Evolutionary conservation across 2,113 vertebrate genomes (phyloP), one percentile per base, ranked within the genome.

Genomic region (Oenanthe oenanthe): DNA sequence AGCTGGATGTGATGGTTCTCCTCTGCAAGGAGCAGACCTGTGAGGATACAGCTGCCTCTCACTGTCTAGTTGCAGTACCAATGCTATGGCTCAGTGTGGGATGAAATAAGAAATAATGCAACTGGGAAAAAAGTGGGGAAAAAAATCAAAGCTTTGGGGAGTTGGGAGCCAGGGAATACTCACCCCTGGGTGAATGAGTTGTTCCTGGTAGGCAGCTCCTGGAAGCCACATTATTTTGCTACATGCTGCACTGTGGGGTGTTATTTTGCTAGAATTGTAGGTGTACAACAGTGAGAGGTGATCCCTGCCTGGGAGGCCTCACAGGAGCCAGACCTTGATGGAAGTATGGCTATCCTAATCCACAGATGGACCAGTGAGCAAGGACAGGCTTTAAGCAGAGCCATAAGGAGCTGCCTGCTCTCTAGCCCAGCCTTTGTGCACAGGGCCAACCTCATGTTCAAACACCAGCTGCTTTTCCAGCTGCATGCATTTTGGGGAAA

Each of bases 211-310:
- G 36, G 11, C 36, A 75, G 29, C 40, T 76, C 21, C 42, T 19
- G 21, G 47, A 79, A 80, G 34, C 12, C 19, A 9, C 0, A 0
- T 31, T 86, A 9, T 58, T 83, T 80, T 58, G 60, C 2, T 2
- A 31, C 0, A 0, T 50, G 36, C 48, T 58, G n/a, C 1, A 1
- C 22, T 2, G 0, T 48, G 45, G 26, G 28, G 34, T 14, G 7
- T 32, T 47, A 20, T 36, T 83, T 66, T 71, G 28, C 42, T 71
- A 11, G 40, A 73, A 58, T 4, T 67, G 36, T 57, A 18, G 11
- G 10, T 43, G n/a, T 90, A 28, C 26, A 17, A 7, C 0, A 4
- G 29, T 29, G 38, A 73, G 87, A 79, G 9, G 31, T 29, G 43
- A 76, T 89, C 21, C 4, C 38, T 77, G 31, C 56, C 42, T 75